Base-by-base conservation (phyloP, 2,113 vertebrate genomes). In the Pygoscelis antarcticus region DNA sequence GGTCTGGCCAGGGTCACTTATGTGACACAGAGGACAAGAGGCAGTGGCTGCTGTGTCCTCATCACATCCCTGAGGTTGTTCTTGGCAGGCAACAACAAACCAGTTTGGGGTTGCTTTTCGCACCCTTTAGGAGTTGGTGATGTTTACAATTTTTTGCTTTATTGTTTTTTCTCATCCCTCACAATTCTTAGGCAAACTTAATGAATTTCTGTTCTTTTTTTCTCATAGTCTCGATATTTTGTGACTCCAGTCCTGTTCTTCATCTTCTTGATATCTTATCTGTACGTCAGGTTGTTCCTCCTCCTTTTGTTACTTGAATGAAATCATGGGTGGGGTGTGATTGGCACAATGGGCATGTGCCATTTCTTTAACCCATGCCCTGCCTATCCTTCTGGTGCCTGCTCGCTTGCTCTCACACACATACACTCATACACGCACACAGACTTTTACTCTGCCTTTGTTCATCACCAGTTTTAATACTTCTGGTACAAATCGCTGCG, bases 241-340 rank as follows among this genome's bases (percentile, higher is more conserved):
- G 49, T 80, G 21, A 61, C 27, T 38, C 32, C 11, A n/a, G 0
- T 62, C 42, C 10, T 44, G 15, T 75, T 62, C 22, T 55, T 85
- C 22, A 36, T 84, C 47, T 52, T 78, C 38, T 44, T 57, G 47
- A 38, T 44, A 47, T 6, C 10, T 68, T 74, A 32, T 75, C 52
- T 61, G 38, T 36, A 55, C 52, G 47, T 57, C 46, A 62, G 34
- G 10, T 75, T 69, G 30, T 74, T 68, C 26, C 30, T 80, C 18
- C 29, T 74, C 7, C 21, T 64, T 36, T 51, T 60, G 34, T 60
- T 52, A 49, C 19, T 55, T 49, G 29, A 47, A n/a, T 42, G 40
- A 79, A 79, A 20, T 42, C 30, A 36, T 0, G 0, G 29, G 19
- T 66, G 46, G 51, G 10, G 4, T 60, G 29, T 0, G 0, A 27